These are phyloP conservation scores for Tetropium fuscum DNA, from an alignment of 2,888 invertebrate genomes.

Conservation along the genomic window DNA sequence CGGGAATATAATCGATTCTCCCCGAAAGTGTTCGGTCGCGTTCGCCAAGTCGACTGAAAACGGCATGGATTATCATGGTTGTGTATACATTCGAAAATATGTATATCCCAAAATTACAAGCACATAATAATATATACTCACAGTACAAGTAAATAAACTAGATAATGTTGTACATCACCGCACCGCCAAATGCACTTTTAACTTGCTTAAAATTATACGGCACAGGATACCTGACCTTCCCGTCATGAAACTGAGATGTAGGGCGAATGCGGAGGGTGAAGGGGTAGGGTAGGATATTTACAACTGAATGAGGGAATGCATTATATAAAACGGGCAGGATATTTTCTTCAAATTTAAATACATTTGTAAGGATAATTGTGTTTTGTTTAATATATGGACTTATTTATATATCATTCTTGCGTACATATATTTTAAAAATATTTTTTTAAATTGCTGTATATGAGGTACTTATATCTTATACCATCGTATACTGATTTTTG, in stretches of 20 bases:
- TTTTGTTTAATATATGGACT: no score
- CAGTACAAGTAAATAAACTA: slow-evolving; percentile 5
- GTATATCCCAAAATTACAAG: slow-evolving; percentile 21
- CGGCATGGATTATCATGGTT: slow-evolving; percentile 37
- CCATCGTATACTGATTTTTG: no score
- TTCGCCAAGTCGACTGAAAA: slow-evolving; percentile 34
- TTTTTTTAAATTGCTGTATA: no score
- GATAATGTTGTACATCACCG: slow-evolving; percentile 22
- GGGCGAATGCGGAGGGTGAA: slow-evolving; percentile 36
- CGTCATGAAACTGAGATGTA: slow-evolving; percentile 37
- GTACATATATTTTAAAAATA: no score
- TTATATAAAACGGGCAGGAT: no score
- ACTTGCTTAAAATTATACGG: slow-evolving; percentile 13
- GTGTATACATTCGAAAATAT: slow-evolving; percentile 38
- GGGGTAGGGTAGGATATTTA: slow-evolving; percentile 40
- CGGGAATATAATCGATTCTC: slow-evolving; percentile 29
- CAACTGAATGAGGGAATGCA: slow-evolving; percentile 45
- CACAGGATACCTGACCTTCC: slow-evolving; percentile 42
- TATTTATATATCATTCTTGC: no score
- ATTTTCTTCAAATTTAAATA: no score
- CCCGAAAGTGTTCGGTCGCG: slow-evolving; percentile 26
- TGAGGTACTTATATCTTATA: no score
- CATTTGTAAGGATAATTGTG: no score
- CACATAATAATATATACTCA: slow-evolving; percentile 5
- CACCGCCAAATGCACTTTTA: slow-evolving; percentile 7